These are phyloP conservation scores for Heliconius hermathena DNA, from an alignment of 1,140 invertebrate genomes.

Conservation along the genomic window DNA sequence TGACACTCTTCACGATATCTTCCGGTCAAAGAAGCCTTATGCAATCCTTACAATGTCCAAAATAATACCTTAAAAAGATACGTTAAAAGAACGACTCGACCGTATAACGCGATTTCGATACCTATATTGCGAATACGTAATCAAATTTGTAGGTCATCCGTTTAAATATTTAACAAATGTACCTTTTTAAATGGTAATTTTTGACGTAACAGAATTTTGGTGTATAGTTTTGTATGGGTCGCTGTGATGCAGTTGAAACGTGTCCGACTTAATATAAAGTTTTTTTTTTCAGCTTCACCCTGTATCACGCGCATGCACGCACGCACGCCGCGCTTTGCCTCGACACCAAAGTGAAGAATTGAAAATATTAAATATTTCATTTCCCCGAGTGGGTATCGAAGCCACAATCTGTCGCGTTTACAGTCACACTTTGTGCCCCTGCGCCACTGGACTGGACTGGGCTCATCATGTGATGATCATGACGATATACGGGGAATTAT, in stretches of 20 bases:
- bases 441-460: too few species aligned
- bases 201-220: neutral
- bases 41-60: conserved; percentile 1
- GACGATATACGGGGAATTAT: too few species aligned
- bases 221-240: neutral
- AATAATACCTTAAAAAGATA: neutral
- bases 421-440: too few species aligned
- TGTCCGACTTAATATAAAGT: too few species aligned
- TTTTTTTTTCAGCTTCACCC: neutral
- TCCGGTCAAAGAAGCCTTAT: neutral
- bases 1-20: neutral
- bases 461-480: too few species aligned
- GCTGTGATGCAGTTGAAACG: too few species aligned
- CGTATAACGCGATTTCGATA: conserved; percentile 8
- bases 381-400: too few species aligned
- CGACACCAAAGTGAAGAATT: too few species aligned
- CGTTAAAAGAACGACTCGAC: conserved; percentile 14
- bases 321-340: too few species aligned
- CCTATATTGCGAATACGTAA: conserved; percentile 1
- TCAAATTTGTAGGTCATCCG: conserved; percentile 7
- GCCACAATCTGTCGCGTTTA: too few species aligned
- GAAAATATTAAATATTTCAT: neutral
- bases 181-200: neutral
- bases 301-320: too few species aligned
- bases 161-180: conserved; percentile 6